Evolutionary conservation across 2,113 vertebrate species (phyloP).

Genomic region (Columba livia): DNA sequence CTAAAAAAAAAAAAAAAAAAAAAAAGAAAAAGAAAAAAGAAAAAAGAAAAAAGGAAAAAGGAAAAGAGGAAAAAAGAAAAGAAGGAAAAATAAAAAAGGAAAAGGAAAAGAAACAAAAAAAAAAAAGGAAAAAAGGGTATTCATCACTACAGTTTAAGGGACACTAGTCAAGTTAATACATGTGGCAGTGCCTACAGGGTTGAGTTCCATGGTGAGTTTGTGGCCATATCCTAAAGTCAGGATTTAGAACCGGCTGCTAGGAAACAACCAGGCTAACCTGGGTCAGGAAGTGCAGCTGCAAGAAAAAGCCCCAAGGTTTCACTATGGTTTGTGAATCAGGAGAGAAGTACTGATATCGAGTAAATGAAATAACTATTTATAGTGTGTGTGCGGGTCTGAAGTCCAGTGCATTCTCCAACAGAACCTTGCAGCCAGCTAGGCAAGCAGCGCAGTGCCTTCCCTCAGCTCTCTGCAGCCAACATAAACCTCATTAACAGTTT

Average conservation of each 20-base stretch:
- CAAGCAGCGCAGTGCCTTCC: not conserved
- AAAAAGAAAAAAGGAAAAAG: not conserved
- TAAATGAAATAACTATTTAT: not conserved
- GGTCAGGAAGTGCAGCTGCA: not conserved
- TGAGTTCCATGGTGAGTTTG: not conserved
- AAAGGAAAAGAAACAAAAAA: not conserved
- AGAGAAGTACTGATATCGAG: not conserved
- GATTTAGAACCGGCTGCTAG: not conserved
- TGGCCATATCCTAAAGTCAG: not conserved
- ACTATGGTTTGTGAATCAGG: not conserved
- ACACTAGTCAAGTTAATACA: not conserved
- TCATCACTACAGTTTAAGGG: not conserved
- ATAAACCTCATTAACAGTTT: slow-evolving; percentile 44
- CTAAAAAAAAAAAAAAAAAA: no score
- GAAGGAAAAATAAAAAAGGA: no score
- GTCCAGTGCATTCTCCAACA: not conserved
- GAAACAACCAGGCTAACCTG: not conserved
- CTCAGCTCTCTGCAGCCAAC: not conserved
- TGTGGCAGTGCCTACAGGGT: not conserved
- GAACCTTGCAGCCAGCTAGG: not conserved
- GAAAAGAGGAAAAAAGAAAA: no score
- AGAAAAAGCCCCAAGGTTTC: not conserved
- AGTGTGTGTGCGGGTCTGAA: not conserved
- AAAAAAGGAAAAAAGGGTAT: accelerated
- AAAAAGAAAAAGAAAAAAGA: no score